Evolutionary conservation across 1,140 invertebrate species (phyloP), one percentile per base, ranked within the genome.

Genomic region (Lanistes nyassanus): DNA sequence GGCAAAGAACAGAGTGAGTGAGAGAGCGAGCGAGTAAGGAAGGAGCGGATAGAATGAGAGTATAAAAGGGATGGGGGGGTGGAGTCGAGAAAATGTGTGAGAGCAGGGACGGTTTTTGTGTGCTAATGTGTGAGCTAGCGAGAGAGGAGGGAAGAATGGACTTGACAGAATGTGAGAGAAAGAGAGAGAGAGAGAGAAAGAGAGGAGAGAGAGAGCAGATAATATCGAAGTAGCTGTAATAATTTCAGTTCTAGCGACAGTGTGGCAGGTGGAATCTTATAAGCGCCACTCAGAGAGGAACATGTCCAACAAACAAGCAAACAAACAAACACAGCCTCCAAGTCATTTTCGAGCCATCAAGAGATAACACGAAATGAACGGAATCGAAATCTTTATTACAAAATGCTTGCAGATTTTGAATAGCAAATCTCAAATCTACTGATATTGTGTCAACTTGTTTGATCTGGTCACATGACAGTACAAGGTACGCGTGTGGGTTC

Each of bases 21-120:
- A 67, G 65, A 67, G 65, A 67, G 65, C 39, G 65, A 67, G 65
- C 39, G 65, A 67, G 65, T 42, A 23, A 67, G 65, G 47, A 42
- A 67, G 34, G 47, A 42, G 47, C 37, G 47, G 65, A 67, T 13
- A 67, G 34, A 67, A 23, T 42, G 34, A 67, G 34, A 67, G 65
- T 31, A 60, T 9, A 23, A 60, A 60, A 23, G 58, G 31, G 58
- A 60, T 23, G 31, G 58, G 31, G 58, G 31, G 37, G 31, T 9
- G 65, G 37, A 36, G 37, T n/a, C 29, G 65, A 67, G 65, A 67
- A 36, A 67, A n/a, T 31, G 31, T 9, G 31, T 31, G 65, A 67
- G 11, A 67, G 65, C 7, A 67, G 31, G 6, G 31, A 67, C 5
- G 37, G 65, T 31, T 4, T 31, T n/a, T 31, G 31, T 31, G 31